These are phyloP conservation scores for Epizoanthus scotinus DNA, from an alignment of 92 coral and sea anemone genomes.

Conservation along the genomic window DNA sequence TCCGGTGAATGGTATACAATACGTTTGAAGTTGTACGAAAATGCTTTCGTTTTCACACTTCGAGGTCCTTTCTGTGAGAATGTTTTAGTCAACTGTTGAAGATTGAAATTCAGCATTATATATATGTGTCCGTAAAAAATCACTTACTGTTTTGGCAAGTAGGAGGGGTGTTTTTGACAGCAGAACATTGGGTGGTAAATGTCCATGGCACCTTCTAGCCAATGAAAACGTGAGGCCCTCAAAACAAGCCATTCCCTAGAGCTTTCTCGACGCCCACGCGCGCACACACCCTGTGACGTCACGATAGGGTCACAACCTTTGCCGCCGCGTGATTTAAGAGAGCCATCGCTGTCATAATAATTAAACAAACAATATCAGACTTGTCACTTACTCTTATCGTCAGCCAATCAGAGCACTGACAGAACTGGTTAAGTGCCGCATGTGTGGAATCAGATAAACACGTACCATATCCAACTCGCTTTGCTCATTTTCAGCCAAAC, in stretches of 20 bases:
- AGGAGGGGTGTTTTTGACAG: slow-evolving; percentile 96
- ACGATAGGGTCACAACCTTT: slow-evolving; percentile 75
- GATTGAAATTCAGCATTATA: slow-evolving; percentile 33
- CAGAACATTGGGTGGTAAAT: slow-evolving; percentile 86
- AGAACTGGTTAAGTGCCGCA: slow-evolving; percentile 45
- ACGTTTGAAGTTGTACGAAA: slow-evolving; percentile 28
- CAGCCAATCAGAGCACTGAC: slow-evolving; percentile 60
- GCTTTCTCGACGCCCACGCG: slow-evolving; percentile 96
- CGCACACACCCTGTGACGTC: slow-evolving; percentile 98
- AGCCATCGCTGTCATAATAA: slow-evolving; percentile 49
- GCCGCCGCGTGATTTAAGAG: slow-evolving; percentile 55
- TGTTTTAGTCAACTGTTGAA: slow-evolving; percentile 49
- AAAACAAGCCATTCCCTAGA: slow-evolving; percentile 82
- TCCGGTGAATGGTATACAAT: slow-evolving; percentile 31
- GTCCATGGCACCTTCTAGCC: slow-evolving; percentile 71
- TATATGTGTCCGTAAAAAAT: slow-evolving; percentile 49
- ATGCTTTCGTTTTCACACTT: slow-evolving; percentile 13
- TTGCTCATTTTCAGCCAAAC: slow-evolving; percentile 30
- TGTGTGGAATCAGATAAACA: slow-evolving; percentile 50
- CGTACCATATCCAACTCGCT: neutral
- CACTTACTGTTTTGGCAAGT: slow-evolving; percentile 60
- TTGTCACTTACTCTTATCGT: slow-evolving; percentile 62
- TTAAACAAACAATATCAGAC: slow-evolving; percentile 67
- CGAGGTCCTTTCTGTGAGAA: slow-evolving; percentile 20
- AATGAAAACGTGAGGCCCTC: slow-evolving; percentile 67